Conservation (phyloP, 1,140 invertebrate genomes). For the Dreissena rostriformis region DNA sequence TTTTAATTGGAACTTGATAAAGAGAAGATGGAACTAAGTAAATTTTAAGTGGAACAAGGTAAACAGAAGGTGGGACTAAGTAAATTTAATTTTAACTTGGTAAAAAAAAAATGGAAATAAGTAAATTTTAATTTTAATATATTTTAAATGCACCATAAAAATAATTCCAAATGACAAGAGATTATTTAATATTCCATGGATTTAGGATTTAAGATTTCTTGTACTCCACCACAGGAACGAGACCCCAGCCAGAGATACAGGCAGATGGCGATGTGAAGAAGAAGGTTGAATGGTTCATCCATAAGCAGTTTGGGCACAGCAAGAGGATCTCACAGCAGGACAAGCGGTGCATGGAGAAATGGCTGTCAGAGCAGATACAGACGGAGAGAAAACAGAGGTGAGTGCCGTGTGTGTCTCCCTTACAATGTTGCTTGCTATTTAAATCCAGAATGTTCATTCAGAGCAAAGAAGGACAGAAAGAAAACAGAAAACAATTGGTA, state of each 20-base stretch:
- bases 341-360: conserved; percentile 68
- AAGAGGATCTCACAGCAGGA: conserved; percentile 70
- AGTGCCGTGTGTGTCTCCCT: background rate
- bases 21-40: too few species aligned
- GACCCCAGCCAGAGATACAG: background rate
- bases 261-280: conserved; percentile 65
- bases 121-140: too few species aligned
- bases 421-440: too few species aligned
- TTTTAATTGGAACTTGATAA: too few species aligned
- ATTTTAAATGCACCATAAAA: too few species aligned
- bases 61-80: too few species aligned
- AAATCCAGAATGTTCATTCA: too few species aligned
- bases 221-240: background rate
- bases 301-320: conserved; percentile 72
- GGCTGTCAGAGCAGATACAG: conserved; percentile 67
- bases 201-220: background rate
- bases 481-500: conserved; percentile 36
- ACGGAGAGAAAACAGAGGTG: conserved; percentile 59
- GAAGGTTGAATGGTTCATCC: conserved; percentile 69
- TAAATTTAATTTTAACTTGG: background rate
- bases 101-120: conserved; percentile 5
- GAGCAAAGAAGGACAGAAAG: conserved; percentile 13
- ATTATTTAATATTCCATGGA: too few species aligned
- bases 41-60: too few species aligned
- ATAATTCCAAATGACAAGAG: too few species aligned